Percentiles rank a stretch among this genome's conserved stretches.
phyloP scores from a whole-genome alignment of 2,797 vertebrate species.

The Catostomus latipinnis region DNA sequence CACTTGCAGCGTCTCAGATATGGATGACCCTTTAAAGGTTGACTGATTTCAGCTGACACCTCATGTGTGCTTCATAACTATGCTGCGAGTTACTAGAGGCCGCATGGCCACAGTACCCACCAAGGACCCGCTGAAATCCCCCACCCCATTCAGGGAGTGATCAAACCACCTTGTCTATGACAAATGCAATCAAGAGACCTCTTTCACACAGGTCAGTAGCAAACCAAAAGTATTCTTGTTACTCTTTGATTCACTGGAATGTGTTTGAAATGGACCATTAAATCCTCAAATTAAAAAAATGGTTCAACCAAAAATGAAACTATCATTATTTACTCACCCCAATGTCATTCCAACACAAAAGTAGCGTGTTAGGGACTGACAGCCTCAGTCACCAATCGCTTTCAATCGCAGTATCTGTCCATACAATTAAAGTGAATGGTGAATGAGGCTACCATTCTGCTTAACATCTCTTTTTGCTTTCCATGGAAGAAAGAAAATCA shows the following conservation, averaged over 20 bases:
- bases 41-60: constrained; percentile 51
- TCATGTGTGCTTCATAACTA: constrained; percentile 24
- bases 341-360: too few species aligned
- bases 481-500: too few species aligned
- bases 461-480: too few species aligned
- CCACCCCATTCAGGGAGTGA: constrained; percentile 39
- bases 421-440: too few species aligned
- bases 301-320: too few species aligned
- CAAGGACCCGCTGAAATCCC: constrained; percentile 23
- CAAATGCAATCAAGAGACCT: constrained; percentile 1
- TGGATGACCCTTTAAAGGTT: constrained; percentile 58
- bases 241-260: not conserved
- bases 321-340: too few species aligned
- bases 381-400: too few species aligned
- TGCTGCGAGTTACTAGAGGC: constrained; percentile 47
- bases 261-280: not conserved
- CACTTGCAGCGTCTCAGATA: constrained; percentile 51
- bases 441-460: too few species aligned
- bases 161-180: constrained; percentile 19
- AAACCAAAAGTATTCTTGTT: not conserved
- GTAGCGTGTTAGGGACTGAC: too few species aligned
- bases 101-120: constrained; percentile 30
- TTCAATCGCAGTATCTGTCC: too few species aligned
- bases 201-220: constrained; percentile 32
- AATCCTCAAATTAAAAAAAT: not conserved